Evolutionary conservation across 2,113 vertebrate genomes (phyloP).

Genomic region (Eleginops maclovinus): DNA sequence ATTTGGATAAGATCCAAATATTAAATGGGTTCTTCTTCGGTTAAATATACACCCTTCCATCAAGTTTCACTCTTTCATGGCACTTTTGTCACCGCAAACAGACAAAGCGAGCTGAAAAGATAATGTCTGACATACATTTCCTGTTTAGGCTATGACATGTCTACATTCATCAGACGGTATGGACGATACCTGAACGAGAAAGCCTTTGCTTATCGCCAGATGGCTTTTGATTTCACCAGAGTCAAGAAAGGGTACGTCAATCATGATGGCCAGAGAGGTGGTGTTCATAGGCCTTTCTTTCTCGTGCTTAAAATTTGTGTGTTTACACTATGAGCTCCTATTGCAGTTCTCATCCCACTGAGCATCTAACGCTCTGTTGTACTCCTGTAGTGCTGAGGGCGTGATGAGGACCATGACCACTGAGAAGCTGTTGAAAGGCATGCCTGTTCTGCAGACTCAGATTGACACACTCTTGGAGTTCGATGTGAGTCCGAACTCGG

Average conservation of each 20-base stretch:
- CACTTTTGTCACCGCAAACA: no score
- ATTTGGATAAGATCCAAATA: no score
- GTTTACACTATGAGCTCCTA: not conserved
- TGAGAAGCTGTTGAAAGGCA: conserved; percentile 97
- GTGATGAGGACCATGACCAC: conserved; percentile 98
- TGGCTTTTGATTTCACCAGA: conserved; percentile 99
- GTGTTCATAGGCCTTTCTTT: not conserved
- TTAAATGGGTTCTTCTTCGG: no score
- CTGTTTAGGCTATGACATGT: conserved; percentile 93
- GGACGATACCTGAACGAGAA: conserved; percentile 99
- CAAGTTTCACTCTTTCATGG: no score
- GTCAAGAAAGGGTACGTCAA: conserved; percentile 95
- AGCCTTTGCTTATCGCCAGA: conserved; percentile 98
- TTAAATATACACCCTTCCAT: no score
- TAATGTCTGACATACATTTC: not conserved
- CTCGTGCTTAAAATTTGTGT: not conserved
- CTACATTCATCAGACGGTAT: conserved; percentile 96
- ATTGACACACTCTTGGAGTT: conserved; percentile 98
- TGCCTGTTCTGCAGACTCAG: conserved; percentile 97
- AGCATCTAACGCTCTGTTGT: conserved; percentile 2
- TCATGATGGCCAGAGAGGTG: not conserved
- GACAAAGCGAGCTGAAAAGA: no score
- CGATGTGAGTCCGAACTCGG: conserved; percentile 85
- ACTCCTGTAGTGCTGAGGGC: conserved; percentile 90
- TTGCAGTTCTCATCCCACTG: not conserved